Base-by-base conservation (phyloP, 2,797 vertebrate genomes). In the Synaphobranchus kaupii region DNA sequence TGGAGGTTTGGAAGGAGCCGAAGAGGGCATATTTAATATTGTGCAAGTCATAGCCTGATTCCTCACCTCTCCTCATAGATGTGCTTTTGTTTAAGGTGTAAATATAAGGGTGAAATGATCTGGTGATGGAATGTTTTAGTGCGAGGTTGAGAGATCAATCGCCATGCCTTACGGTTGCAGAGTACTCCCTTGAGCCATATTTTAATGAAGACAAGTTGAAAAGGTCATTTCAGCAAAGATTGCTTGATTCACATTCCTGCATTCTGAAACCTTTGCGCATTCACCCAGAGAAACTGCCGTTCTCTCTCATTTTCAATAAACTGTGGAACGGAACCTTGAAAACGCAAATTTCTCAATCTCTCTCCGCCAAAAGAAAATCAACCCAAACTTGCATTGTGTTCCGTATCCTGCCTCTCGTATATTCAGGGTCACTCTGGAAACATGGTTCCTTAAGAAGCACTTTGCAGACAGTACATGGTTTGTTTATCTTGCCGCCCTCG, bases 201-300 rank as follows among this genome's bases (percentile, higher is more conserved):
- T 81, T 81, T 81, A 81, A 81, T 50, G 78, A 81, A 81, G 47
- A 25, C 25, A n/a, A 50, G 47, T 81, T n/a, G n/a, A 81, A n/a
- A n/a, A 81, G 78, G 47, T 50, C 44, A 81, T n/a, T 81, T 81
- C 78, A 17, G 73, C 73, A 17, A 47, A 47, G 73, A 78, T 44
- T 22, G 73, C 73, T 47, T 47, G 39, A 78, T 22, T 15, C 39
- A 22, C 39, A 44, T 22, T 9, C 73, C 17, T n/a, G 22, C 78
- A 48, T 81, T 50, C 47, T 10, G 25, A 81, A 81, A 81, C 44
- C 47, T 13, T 13, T 47, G 12, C 20, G 34, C 50, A 50, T 81
- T 81, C 78, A 81, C 22, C 44, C 44, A 50, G 8, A 50, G 44
- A 81, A 25, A 15, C n/a, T n/a, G 44, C 78, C 8, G 1, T 50